Base-by-base conservation (phyloP, 2,888 invertebrate species). In the Tanaodytes sp. region DNA sequence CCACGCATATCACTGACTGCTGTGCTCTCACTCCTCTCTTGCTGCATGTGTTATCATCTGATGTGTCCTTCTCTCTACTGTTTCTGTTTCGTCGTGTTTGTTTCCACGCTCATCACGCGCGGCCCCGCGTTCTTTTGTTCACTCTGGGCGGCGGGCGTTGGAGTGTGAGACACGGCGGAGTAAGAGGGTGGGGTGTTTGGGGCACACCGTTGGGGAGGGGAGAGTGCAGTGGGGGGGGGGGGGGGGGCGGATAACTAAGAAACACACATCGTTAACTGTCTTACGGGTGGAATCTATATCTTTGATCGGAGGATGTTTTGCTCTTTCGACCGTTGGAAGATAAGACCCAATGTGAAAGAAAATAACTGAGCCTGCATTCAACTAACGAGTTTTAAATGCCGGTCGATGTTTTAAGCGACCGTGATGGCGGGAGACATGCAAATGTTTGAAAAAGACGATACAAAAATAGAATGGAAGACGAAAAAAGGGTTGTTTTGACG, bases 221-320 rank as follows among this genome's bases (percentile, higher is more conserved):
- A 11, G 9, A 15, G 33, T 12, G 33, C 33, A 11, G 12, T 33
- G 33, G 6, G 12, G 33, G 11, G 33, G 33, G 33, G 33, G 6
- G 12, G 12, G 9, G 15, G n/a, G n/a, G n/a, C n/a, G n/a, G n/a
- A n/a, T n/a, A n/a, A n/a, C n/a, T n/a, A n/a, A n/a, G n/a, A 43
- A 23, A 23, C 9, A 30, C 31, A 12, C 31, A 20, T 45, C 48
- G 43, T 63, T 54, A 61, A 58, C 43, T 31, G 43, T 43, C 49
- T 43, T 37, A n/a, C n/a, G n/a, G n/a, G 61, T 36, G 49, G 18
- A 48, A 69, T 72, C 59, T 66, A 61, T 70, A 75, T 65, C 71
- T 73, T 75, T 73, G 75, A 75, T 72, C 75, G 64, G 61, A 48
- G 46, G 64, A 64, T 40, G 64, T 67, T 64, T 63, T 71, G 55